Conservation (phyloP, 2,888 invertebrate species). For the Pecten maximus region DNA sequence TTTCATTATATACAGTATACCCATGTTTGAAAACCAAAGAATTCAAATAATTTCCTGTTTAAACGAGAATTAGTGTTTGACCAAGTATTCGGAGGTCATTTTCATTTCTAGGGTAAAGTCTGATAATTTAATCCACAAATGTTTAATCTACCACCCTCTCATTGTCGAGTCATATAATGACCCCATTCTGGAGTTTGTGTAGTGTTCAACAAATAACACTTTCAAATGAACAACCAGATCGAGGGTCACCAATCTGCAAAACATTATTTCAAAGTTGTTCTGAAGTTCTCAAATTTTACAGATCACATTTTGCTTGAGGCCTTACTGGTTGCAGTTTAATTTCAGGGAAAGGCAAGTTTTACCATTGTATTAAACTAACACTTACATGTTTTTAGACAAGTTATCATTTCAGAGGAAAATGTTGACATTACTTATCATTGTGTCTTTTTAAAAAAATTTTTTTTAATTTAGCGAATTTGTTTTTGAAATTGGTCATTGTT, state of each 20-base stretch:
- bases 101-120: slow-evolving; percentile 11
- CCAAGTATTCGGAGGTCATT: slow-evolving; percentile 8
- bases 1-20: neutral
- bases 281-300: neutral
- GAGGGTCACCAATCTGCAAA: neutral
- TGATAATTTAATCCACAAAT: neutral
- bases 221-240: too few species aligned
- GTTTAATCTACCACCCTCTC: neutral
- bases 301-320: neutral
- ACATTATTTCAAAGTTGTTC: neutral
- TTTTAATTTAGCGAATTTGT: neutral
- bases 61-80: slow-evolving; percentile 1
- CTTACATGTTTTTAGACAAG: neutral
- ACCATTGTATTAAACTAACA: too few species aligned
- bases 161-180: too few species aligned
- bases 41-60: neutral
- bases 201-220: neutral
- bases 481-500: neutral
- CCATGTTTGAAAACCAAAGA: slow-evolving; percentile 23
- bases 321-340: neutral
- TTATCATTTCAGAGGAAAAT: neutral
- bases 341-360: too few species aligned
- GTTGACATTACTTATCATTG: neutral
- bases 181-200: neutral
- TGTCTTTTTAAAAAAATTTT: too few species aligned